Conservation (phyloP, 2,888 invertebrate genomes). For the Apamea epomidion region DNA sequence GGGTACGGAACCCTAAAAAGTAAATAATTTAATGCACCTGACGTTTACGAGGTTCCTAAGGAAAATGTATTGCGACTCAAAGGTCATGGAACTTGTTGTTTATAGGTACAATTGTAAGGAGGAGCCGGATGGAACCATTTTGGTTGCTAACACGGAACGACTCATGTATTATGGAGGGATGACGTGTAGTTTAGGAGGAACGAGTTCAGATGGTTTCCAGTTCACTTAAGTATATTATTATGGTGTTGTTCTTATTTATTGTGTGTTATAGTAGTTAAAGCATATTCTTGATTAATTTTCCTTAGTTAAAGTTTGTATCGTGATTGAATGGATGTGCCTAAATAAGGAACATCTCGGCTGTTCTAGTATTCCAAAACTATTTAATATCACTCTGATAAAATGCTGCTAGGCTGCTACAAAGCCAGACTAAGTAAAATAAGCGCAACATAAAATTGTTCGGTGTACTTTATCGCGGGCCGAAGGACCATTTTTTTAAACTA, state of each 20-base stretch:
- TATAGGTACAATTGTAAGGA: conserved; percentile 15
- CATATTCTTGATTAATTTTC: background rate
- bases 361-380: background rate
- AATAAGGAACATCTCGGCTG: background rate
- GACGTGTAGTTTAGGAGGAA: conserved; percentile 45
- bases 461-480: background rate
- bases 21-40: conserved; percentile 37
- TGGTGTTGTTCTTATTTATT: background rate
- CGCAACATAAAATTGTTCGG: background rate
- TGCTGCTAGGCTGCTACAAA: too few species aligned
- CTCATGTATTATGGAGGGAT: conserved; percentile 60
- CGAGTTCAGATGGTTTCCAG: background rate
- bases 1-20: too few species aligned
- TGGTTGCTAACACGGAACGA: conserved; percentile 29
- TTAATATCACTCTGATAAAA: background rate
- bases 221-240: background rate
- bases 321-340: background rate
- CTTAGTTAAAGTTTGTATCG: background rate
- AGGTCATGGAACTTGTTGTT: conserved; percentile 19
- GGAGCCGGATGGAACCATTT: background rate
- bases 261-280: background rate
- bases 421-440: background rate
- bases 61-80: conserved; percentile 41
- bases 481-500: background rate
- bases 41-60: conserved; percentile 48